Conservation (phyloP, 1,140 invertebrate genomes). For the Drosophila triauraria region DNA sequence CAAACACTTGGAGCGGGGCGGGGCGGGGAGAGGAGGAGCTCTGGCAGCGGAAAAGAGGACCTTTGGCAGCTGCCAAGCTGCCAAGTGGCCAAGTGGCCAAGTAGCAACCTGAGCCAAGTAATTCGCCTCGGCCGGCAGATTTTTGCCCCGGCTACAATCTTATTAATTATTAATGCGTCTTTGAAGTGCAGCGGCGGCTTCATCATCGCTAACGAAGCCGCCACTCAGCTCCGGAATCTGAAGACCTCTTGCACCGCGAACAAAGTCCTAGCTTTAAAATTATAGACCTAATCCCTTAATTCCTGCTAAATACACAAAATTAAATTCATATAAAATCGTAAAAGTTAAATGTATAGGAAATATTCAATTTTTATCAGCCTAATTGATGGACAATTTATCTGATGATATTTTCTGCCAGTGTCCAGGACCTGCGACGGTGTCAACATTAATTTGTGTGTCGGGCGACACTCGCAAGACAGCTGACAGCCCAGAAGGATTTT, state of each 20-base stretch:
- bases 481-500: conserved; percentile 54
- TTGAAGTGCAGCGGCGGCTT: conserved; percentile 62
- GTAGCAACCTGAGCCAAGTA: conserved; percentile 58
- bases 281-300: too few relatives aligned
- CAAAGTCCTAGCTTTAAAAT: neutral
- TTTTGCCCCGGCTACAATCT: conserved; percentile 52
- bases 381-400: neutral
- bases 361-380: neutral
- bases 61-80: conserved; percentile 40
- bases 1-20: conserved; percentile 43
- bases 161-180: conserved; percentile 81
- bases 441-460: conserved; percentile 79
- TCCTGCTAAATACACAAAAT: neutral
- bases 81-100: conserved; percentile 53
- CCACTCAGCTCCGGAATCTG: conserved; percentile 53
- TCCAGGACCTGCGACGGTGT: conserved; percentile 44
- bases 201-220: conserved; percentile 69
- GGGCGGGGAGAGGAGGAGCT: conserved; percentile 14
- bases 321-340: neutral
- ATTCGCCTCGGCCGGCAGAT: conserved; percentile 27
- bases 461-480: conserved; percentile 73
- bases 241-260: conserved; percentile 16
- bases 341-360: neutral
- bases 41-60: conserved; percentile 46
- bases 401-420: conserved; percentile 8